A percentile compares a stretch with the other conserved stretches of the same genome.
These are phyloP conservation scores for Tragopan temminckii DNA, from an alignment of 2,797 vertebrate species.

Conservation along the genomic window DNA sequence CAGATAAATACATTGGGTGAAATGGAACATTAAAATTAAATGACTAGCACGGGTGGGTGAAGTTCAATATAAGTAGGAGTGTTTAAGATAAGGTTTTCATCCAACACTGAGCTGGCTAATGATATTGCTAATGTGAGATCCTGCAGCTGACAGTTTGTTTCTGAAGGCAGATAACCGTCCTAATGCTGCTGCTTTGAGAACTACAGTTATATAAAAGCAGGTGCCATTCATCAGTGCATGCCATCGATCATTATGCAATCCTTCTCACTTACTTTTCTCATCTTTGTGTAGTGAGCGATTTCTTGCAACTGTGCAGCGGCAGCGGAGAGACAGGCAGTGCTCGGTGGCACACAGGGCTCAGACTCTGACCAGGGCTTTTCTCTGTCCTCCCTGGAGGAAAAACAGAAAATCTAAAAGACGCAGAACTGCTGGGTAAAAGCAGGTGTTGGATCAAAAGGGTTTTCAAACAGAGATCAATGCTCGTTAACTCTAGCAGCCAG, in stretches of 20 bases:
- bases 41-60: slow-evolving; percentile 61
- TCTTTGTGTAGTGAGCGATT: not conserved
- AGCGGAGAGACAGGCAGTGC: not conserved
- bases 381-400: not conserved
- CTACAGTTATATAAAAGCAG: not conserved
- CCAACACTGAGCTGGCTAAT: slow-evolving; percentile 49
- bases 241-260: not conserved
- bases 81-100: slow-evolving; percentile 51
- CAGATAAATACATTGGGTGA: slow-evolving; percentile 37
- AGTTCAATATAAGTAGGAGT: slow-evolving; percentile 34
- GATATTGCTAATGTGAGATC: slow-evolving; percentile 37
- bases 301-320: not conserved
- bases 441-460: not conserved
- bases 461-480: not conserved
- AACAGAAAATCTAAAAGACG: not conserved
- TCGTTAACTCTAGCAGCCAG: not conserved
- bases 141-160: slow-evolving; percentile 5
- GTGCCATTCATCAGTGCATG: not conserved
- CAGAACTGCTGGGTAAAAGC: not conserved
- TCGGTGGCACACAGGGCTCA: not conserved
- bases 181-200: slow-evolving; percentile 16
- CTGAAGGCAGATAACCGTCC: slow-evolving; percentile 20
- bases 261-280: not conserved
- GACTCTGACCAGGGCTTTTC: not conserved
- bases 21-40: slow-evolving; percentile 74